phyloP scores from a whole-genome alignment of 2,888 invertebrate genomes.

The Thera obeliscata region DNA sequence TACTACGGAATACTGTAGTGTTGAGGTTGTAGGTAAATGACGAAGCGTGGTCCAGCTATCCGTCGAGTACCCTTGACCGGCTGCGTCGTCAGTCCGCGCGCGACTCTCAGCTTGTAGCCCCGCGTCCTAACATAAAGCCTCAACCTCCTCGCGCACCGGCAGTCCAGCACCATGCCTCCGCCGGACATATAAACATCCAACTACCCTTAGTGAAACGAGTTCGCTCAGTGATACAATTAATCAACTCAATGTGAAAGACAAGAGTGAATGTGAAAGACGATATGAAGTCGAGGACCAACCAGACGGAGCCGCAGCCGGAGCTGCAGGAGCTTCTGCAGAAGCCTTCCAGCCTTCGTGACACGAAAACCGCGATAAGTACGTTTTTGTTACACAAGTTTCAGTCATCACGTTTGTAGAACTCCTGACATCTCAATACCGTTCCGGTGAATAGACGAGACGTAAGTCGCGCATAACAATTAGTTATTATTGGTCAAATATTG shows the following conservation, averaged over 20 bases:
- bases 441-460: conserved; percentile 62
- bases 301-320: conserved; percentile 63
- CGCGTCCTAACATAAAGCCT: conserved; percentile 65
- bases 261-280: conserved; percentile 55
- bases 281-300: conserved; percentile 67
- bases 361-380: conserved; percentile 71
- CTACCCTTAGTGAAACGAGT: conserved; percentile 26
- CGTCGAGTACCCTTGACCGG: conserved; percentile 71
- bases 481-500: conserved; percentile 52
- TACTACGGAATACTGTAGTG: conserved; percentile 28
- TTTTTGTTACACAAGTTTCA: conserved; percentile 53
- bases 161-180: conserved; percentile 64
- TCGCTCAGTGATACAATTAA: conserved; percentile 38
- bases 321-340: conserved; percentile 75
- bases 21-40: conserved; percentile 17
- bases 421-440: conserved; percentile 67
- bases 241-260: background rate
- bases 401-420: conserved; percentile 48
- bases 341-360: conserved; percentile 60
- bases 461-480: conserved; percentile 58
- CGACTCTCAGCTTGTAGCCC: conserved; percentile 69
- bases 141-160: conserved; percentile 47
- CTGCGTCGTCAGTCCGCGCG: conserved; percentile 68
- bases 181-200: conserved; percentile 37
- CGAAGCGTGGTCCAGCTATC: conserved; percentile 49